Evolutionary conservation across 1,140 invertebrate genomes (phyloP), one percentile per base, ranked within the genome.

Genomic region (Aphidius ervi): DNA sequence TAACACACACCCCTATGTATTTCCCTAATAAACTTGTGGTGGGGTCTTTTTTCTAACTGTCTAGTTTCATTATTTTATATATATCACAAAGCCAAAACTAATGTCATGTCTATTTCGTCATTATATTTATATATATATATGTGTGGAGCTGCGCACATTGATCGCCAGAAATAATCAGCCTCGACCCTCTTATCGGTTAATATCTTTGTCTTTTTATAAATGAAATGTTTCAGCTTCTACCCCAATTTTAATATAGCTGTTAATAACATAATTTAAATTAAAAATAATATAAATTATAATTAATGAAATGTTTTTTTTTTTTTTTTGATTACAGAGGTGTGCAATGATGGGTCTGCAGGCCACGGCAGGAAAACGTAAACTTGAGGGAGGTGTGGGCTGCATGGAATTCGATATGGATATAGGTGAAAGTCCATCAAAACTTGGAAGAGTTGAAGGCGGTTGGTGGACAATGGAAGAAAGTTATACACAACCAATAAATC

Each of bases 331-430:
- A 4, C 80, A 88, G 86, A 86, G 85, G 77, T 86, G 85, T 86
- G 85, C 84, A 83, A 87, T 86, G 84, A 88, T 87, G 86, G 86
- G 86, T 85, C 83, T 88, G 82, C 86, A 87, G 83, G 85, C 85
- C 77, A 87, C 86, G 74, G 84, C 85, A 81, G 84, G 83, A 68
- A 88, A 88, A 84, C 85, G 86, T 76, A 88, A 88, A 76, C 76
- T 84, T 63, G 84, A 84, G 68, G 77, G 77, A 64, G 76, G 77
- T 68, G 76, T 78, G 74, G 81, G 76, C 66, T 78, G 74, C 65
- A 75, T 78, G 76, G 76, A 78, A 58, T 77, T 80, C 61, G 77
- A 80, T 59, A 78, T 78, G 76, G 78, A 79, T 40, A 71, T 77
- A 66, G 76, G 77, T 62, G 76, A 78, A 56, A 78, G 73, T 69